Base-by-base conservation (phyloP, 2,888 invertebrate species). In the Eilema sororculum region DNA sequence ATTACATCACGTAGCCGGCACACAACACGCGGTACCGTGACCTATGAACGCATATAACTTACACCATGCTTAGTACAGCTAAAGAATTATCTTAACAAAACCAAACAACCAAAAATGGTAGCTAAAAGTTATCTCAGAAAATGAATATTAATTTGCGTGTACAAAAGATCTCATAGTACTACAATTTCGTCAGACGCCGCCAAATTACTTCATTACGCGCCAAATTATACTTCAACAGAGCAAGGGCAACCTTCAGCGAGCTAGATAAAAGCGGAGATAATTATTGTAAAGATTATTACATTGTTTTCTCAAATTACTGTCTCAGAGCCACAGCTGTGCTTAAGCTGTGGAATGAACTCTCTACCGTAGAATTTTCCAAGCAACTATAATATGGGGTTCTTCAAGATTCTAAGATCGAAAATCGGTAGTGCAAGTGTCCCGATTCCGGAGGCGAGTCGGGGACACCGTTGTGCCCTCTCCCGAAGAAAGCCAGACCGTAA, bases 131-230 rank as follows among this genome's bases (percentile, higher is more conserved):
- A 25, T 62, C 37, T 25, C 59, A 61, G 12, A 72, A 69, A 70
- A 58, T 33, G 4, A 75, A 69, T 70, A 69, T 72, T 69, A 79
- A 79, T 75, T 69, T 70, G 66, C 52, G 59, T 63, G 69, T 67
- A 25, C 60, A 67, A 28, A 24, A 65, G 25, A 28, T 67, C 65
- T 69, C 76, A 69, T 84, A 81, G 84, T 80, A 81, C 75, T 52
- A 74, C 75, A 79, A 81, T 83, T 80, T 81, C 69, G 72, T 52
- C n/a, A 20, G n/a, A 75, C 78, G 77, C 75, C 66, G 69, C 78
- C 69, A 79, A 82, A 85, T 86, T 83, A 76, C 82, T 78, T 83
- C 72, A 83, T 83, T 80, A 83, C 71, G 63, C 61, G 58, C 70
- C 73, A 74, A 85, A 84, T 83, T 81, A 82, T 81, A 81, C 80